phyloP scores from a whole-genome alignment of 1,140 invertebrate genomes.

The Cardiocondyla obscurior region DNA sequence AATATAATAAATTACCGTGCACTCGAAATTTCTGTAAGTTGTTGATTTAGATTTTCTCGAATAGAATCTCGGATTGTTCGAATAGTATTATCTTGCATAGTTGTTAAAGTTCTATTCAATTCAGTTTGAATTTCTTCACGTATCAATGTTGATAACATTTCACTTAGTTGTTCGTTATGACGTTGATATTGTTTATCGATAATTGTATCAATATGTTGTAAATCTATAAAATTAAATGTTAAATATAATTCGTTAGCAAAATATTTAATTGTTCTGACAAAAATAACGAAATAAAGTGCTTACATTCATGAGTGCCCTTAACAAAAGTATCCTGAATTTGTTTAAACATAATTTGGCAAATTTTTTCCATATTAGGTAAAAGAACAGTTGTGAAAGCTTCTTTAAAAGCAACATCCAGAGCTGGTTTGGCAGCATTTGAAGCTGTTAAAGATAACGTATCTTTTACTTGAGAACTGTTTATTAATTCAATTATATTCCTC shows the following conservation, averaged over 20 bases:
- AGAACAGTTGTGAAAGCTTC: conserved; percentile 90
- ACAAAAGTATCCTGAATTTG: conserved; percentile 95
- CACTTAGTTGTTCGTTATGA: conserved; percentile 77
- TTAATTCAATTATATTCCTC: conserved; percentile 91
- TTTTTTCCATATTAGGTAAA: conserved; percentile 93
- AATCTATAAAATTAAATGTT: conserved; percentile 71
- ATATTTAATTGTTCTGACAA: not conserved
- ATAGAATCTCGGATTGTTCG: conserved; percentile 78
- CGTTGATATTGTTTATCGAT: conserved; percentile 77
- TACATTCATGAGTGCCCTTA: conserved; percentile 94
- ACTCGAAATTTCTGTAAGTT: conserved; percentile 79
- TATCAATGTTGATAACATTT: conserved; percentile 73
- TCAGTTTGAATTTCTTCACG: conserved; percentile 80
- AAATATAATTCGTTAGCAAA: not conserved
- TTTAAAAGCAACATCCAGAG: conserved; percentile 89
- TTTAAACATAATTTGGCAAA: conserved; percentile 92
- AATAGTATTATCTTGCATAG: conserved; percentile 77
- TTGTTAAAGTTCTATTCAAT: conserved; percentile 72
- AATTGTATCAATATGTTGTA: conserved; percentile 77
- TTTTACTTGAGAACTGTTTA: conserved; percentile 89
- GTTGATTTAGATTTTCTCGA: conserved; percentile 80
- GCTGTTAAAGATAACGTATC: conserved; percentile 89
- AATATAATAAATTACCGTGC: conserved; percentile 71
- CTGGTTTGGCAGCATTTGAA: conserved; percentile 86
- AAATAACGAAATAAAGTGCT: conserved; percentile 75